These are phyloP conservation scores for Rhopilema esculentum DNA, from an alignment of 30 jellyfish, hydroid and myxozoan genomes.

Conservation along the genomic window DNA sequence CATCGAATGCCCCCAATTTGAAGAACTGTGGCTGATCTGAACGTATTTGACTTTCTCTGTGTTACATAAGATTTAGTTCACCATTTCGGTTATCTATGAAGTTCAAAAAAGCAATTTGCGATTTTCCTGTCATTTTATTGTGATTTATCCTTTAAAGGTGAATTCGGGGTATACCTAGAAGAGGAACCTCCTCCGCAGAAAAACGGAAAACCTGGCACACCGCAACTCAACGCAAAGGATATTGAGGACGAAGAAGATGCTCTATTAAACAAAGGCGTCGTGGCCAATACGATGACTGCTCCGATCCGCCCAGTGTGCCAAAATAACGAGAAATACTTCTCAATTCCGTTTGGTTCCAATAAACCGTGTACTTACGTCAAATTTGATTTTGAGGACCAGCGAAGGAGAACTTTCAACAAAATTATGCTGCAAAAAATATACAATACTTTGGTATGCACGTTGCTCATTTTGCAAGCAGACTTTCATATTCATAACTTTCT, in stretches of 20 bases:
- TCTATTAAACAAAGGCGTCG: constrained; percentile 60
- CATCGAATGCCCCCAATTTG: too few species aligned
- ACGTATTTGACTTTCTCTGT: too few species aligned
- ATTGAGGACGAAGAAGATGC: constrained; percentile 64
- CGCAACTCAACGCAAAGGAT: constrained; percentile 13
- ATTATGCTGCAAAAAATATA: constrained; percentile 78
- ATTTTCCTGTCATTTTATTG: background rate
- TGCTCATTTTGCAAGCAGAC: background rate
- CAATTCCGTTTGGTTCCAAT: constrained; percentile 78
- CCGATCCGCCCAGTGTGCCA: constrained; percentile 75
- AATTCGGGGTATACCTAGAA: constrained; percentile 81
- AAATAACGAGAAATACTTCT: constrained; percentile 68
- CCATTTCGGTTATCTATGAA: too few species aligned
- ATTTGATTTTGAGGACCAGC: constrained; percentile 94
- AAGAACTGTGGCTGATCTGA: too few species aligned
- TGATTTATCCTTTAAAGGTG: constrained; percentile 59
- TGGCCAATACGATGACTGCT: constrained; percentile 67
- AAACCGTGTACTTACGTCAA: constrained; percentile 92
- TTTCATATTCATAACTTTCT: background rate
- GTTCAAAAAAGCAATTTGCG: too few species aligned
- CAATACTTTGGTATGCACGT: constrained; percentile 76
- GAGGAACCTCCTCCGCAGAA: constrained; percentile 45
- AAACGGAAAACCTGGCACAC: constrained; percentile 26
- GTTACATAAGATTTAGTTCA: too few species aligned
- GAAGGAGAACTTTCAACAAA: constrained; percentile 83